A percentile compares a stretch with the other conserved stretches of the same genome.
Conservation (phyloP, 1,140 invertebrate genomes). For the Orchestia grillus region DNA sequence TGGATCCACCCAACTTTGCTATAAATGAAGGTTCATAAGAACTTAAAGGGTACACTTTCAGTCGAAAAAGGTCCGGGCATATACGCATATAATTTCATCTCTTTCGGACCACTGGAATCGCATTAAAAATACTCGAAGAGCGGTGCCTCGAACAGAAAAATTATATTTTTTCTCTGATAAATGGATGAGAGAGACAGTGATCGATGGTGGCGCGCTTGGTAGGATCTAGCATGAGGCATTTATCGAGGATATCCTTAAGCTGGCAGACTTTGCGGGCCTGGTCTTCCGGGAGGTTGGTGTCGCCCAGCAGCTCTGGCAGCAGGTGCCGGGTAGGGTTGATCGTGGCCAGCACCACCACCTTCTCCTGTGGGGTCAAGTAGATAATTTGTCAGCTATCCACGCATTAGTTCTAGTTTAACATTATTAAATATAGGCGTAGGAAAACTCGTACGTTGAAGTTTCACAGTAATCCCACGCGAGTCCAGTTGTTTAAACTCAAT, state of each 20-base stretch:
- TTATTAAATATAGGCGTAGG: neutral
- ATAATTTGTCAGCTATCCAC: neutral
- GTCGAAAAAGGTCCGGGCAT: neutral
- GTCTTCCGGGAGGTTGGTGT: slow-evolving; percentile 88
- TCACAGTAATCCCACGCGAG: neutral
- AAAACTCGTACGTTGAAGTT: neutral
- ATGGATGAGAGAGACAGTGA: slow-evolving; percentile 94
- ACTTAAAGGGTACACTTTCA: neutral
- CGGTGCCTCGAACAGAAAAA: neutral
- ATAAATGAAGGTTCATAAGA: neutral
- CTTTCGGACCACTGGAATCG: neutral
- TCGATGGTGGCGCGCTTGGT: slow-evolving; percentile 86
- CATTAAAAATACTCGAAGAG: neutral
- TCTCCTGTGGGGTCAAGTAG: slow-evolving; percentile 81
- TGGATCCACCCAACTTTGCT: neutral
- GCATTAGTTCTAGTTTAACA: neutral
- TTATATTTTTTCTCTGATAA: slow-evolving; percentile 93
- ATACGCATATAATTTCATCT: neutral
- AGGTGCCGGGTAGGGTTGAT: slow-evolving; percentile 89
- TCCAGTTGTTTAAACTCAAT: no score
- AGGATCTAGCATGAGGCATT: slow-evolving; percentile 93
- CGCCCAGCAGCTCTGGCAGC: slow-evolving; percentile 87
- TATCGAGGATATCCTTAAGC: slow-evolving; percentile 93
- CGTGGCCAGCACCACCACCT: slow-evolving; percentile 94
- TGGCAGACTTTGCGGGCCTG: slow-evolving; percentile 90